Evolutionary conservation across 2,113 vertebrate species (phyloP).

Genomic region (Pachyramphus minor): DNA sequence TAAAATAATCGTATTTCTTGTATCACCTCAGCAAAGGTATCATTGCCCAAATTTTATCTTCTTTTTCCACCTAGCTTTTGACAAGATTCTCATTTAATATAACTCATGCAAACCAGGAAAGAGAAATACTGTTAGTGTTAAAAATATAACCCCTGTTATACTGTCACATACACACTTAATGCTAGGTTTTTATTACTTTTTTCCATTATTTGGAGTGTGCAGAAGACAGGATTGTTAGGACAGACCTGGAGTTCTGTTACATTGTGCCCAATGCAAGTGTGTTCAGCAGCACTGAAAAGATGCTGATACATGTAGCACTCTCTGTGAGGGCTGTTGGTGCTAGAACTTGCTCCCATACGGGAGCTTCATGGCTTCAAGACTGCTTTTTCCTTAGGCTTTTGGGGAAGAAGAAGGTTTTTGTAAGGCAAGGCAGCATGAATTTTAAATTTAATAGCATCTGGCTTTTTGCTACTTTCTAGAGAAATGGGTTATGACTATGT

Average conservation of each 20-base stretch:
- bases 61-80: neutral
- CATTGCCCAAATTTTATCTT: neutral
- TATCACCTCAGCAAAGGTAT: neutral
- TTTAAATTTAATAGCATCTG: neutral
- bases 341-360: neutral
- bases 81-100: neutral
- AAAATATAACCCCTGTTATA: neutral
- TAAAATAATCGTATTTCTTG: neutral
- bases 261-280: neutral
- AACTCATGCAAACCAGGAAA: neutral
- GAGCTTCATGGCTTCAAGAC: neutral
- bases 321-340: neutral
- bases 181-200: neutral
- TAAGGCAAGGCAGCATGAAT: neutral
- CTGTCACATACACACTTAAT: neutral
- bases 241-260: neutral
- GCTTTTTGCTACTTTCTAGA: neutral
- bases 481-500: neutral
- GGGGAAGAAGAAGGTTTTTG: neutral
- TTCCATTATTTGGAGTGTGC: neutral
- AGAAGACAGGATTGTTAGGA: neutral
- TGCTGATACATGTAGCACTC: accelerated
- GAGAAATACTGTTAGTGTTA: neutral
- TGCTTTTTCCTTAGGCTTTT: neutral
- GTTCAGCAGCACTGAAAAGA: neutral